phyloP scores from a whole-genome alignment of 2,113 vertebrate genomes.

The Fregetta grallaria region DNA sequence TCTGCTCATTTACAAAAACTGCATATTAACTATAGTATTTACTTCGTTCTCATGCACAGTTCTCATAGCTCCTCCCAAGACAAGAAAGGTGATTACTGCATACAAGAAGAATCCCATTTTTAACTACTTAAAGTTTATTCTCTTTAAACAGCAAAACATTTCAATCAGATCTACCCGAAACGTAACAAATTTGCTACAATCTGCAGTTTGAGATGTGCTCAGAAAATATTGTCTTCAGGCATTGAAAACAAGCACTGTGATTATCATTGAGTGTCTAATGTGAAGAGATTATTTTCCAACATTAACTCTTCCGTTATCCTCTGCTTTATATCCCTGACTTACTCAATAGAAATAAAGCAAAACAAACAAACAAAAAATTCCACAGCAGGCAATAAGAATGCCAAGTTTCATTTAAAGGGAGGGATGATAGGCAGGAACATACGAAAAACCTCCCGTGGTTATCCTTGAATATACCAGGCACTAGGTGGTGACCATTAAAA shows the following conservation, averaged over 20 bases:
- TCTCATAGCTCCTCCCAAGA: neutral
- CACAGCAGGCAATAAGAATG: neutral
- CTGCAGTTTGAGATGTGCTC: neutral
- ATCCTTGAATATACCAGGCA: neutral
- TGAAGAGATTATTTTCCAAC: neutral
- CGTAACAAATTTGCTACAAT: neutral
- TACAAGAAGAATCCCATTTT: neutral
- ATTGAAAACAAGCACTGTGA: neutral
- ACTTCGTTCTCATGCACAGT: neutral
- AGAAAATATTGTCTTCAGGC: neutral
- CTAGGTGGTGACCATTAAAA: neutral
- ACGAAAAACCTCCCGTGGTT: neutral
- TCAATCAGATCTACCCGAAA: neutral
- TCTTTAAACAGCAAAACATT: neutral
- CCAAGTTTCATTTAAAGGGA: neutral
- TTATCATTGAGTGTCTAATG: neutral
- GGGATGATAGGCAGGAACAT: neutral
- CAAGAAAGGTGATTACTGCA: neutral
- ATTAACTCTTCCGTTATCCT: neutral
- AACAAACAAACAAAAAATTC: neutral
- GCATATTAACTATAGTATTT: neutral
- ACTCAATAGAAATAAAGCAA: neutral
- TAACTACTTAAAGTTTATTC: neutral
- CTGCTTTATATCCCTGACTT: neutral
- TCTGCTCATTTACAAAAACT: neutral